A percentile compares a stretch with the other conserved stretches of the same genome.
Evolutionary conservation across 2,113 vertebrate species (phyloP).

Genomic region (Psephotus haematonotus): DNA sequence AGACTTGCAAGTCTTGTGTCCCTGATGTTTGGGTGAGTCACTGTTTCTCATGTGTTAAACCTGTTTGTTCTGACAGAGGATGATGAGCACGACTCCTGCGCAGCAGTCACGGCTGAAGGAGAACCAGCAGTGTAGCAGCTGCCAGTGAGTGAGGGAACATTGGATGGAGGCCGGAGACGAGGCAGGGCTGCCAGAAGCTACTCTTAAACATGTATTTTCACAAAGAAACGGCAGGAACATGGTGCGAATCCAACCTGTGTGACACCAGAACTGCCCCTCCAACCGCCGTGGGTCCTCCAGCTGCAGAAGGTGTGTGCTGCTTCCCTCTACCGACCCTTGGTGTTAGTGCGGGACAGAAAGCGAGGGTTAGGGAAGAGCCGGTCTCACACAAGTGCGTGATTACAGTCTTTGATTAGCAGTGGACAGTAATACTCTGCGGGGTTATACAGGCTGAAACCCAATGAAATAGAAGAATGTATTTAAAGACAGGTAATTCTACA

Average conservation of each 20-base stretch:
- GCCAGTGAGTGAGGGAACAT: fast-evolving
- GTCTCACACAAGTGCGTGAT: not conserved
- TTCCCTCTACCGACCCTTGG: not conserved
- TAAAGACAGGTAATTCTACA: not conserved
- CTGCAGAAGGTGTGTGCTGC: not conserved
- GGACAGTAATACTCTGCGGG: not conserved
- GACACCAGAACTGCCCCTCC: not conserved
- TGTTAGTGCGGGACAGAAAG: not conserved
- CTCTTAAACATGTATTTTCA: not conserved
- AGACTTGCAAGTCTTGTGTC: not conserved
- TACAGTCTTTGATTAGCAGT: not conserved
- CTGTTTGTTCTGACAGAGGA: not conserved
- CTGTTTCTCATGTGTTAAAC: not conserved
- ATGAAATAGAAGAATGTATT: not conserved
- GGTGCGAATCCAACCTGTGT: not conserved
- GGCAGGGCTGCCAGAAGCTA: not conserved
- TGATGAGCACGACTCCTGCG: not conserved
- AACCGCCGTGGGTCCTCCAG: not conserved
- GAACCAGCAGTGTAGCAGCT: not conserved
- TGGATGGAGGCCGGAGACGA: not conserved
- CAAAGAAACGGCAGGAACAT: fast-evolving
- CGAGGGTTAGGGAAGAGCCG: not conserved
- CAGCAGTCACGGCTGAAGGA: not conserved
- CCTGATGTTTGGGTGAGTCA: not conserved
- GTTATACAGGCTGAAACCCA: not conserved